A percentile compares a stretch with the other conserved stretches of the same genome.
Evolutionary conservation across 2,888 invertebrate species (phyloP).

Genomic region (Trachelus iudaicus): DNA sequence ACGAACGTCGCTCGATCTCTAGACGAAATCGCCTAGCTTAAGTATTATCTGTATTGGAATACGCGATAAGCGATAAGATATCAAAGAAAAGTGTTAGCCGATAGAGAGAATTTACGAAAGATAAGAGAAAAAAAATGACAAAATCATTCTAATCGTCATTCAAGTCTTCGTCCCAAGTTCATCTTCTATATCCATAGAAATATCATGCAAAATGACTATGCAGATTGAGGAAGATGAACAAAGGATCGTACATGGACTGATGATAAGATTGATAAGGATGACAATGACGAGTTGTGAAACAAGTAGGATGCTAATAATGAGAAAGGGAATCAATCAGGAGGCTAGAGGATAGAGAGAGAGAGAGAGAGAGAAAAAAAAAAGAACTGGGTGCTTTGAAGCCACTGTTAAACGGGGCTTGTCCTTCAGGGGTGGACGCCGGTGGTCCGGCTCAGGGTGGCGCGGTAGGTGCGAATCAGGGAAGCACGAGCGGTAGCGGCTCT

Average conservation of each 20-base stretch:
- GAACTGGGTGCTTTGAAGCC: neutral
- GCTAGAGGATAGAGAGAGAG: neutral
- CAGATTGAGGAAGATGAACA: neutral
- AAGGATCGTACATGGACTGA: neutral
- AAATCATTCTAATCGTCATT: slow-evolving; percentile 12
- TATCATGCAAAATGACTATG: neutral
- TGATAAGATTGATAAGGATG: neutral
- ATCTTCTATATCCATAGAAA: neutral
- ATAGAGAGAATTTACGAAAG: slow-evolving; percentile 5
- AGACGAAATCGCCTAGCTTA: neutral
- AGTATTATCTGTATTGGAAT: neutral
- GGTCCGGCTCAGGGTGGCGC: slow-evolving; percentile 61
- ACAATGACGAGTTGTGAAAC: neutral
- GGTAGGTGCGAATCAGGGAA: slow-evolving; percentile 57
- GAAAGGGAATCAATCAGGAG: neutral
- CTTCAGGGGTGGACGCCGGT: slow-evolving; percentile 62
- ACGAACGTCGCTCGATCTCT: slow-evolving; percentile 25
- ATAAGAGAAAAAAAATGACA: slow-evolving; percentile 10
- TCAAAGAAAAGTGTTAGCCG: neutral
- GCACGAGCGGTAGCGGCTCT: slow-evolving; percentile 56
- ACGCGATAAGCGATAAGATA: neutral
- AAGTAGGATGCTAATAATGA: neutral
- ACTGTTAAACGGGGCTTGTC: slow-evolving; percentile 21
- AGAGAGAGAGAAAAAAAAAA: neutral
- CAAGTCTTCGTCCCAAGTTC: neutral